Evolutionary conservation across 2,888 invertebrate genomes (phyloP).

Genomic region (Lasioglossum zephyrum): DNA sequence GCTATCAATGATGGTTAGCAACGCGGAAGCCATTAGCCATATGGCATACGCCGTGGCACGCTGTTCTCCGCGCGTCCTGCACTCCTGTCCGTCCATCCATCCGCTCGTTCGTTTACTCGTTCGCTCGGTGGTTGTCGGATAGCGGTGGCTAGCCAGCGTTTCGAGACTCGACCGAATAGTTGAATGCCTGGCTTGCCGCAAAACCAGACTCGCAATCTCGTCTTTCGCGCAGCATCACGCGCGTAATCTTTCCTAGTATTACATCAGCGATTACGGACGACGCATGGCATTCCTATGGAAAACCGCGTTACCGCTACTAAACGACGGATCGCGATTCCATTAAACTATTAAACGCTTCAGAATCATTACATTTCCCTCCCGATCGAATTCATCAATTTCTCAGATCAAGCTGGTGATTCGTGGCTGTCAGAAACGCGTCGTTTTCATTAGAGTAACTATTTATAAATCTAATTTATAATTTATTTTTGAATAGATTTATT

Average conservation of each 20-base stretch:
- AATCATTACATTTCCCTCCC: too few species aligned
- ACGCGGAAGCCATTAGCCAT: conserved; percentile 83
- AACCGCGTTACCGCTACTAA: background rate
- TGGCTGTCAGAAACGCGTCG: background rate
- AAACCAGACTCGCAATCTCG: conserved; percentile 32
- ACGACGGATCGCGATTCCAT: conserved; percentile 75
- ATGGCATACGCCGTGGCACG: conserved; percentile 76
- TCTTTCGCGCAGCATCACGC: conserved; percentile 20
- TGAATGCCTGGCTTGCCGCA: background rate
- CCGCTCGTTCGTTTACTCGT: conserved; percentile 25
- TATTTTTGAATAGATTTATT: too few species aligned
- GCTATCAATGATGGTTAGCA: conserved; percentile 80
- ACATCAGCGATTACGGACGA: background rate
- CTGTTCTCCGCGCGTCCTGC: conserved; percentile 47
- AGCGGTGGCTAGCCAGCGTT: background rate
- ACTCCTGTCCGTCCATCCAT: conserved; percentile 43
- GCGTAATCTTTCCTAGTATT: conserved; percentile 18
- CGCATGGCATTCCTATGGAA: background rate
- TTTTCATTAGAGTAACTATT: background rate
- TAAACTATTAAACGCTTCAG: conserved; percentile 59
- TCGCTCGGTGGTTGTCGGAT: conserved; percentile 32
- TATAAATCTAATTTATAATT: too few species aligned
- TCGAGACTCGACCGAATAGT: conserved; percentile 15
- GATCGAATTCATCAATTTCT: background rate
- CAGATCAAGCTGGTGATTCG: background rate